Base-by-base conservation (phyloP, 2,888 invertebrate species). In the Tipula vernalis region DNA sequence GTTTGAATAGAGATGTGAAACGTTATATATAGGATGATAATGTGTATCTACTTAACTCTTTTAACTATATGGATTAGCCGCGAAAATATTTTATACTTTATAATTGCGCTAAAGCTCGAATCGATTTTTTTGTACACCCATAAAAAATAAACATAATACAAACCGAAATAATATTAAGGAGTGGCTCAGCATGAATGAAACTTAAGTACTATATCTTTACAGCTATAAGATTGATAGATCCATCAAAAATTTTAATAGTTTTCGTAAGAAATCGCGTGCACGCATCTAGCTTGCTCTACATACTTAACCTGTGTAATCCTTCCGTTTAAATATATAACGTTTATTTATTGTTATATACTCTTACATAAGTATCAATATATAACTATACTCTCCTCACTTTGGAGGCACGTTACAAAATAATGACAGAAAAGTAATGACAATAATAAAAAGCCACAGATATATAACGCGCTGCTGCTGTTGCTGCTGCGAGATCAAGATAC, bases 401-500 rank as follows among this genome's bases (percentile, higher is more conserved):
- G 15, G 51, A 15, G 15, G 6, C 15, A 51, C 15, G 15, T 5
- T 12, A 51, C 15, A 51, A n/a, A 51, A 15, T 12, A 71, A 71
- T 10, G 18, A 71, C 71, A 71, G 10, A 71, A 71, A 71, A 28
- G 71, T 71, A 71, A 71, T 71, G 71, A 71, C 71, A 71, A 18
- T 71, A 18, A 71, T 71, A 71, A 71, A 71, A 28, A 28, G 28
- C 71, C 28, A 10, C 71, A 71, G 71, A 71, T 71, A 71, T 71
- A 71, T 71, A 71, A 71, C 71, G 71, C 71, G 71, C 28, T 71
- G 71, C 71, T 71, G 71, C 51, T 51, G 51, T 51, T 51, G 51
- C 71, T 71, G 71, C 71, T 71, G 71, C 71, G 71, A 71, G 71
- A 71, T 71, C 71, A 71, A 71, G 71, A 71, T 71, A 71, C 71